Evolutionary conservation across 1,140 invertebrate genomes (phyloP).

Genomic region (Bradynema listronoti): DNA sequence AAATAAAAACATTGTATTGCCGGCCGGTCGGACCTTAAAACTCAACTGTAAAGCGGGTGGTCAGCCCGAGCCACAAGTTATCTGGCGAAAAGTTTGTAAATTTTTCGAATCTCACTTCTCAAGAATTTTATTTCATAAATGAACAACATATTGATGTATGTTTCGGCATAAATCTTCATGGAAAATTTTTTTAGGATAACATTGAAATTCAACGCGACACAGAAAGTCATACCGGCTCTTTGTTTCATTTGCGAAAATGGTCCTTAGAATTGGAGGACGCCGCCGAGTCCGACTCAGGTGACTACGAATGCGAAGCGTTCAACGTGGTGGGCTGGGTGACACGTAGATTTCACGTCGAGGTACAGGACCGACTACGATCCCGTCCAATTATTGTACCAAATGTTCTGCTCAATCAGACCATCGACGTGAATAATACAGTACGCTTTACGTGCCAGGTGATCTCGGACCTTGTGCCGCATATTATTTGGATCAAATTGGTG

Average conservation of each 20-base stretch:
- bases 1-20: constrained; percentile 37
- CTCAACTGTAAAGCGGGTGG: constrained; percentile 47
- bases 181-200: constrained; percentile 31
- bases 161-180: too few relatives aligned
- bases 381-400: constrained; percentile 50
- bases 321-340: constrained; percentile 41
- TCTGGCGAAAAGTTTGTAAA: constrained; percentile 35
- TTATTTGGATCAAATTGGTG: constrained; percentile 50
- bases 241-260: constrained; percentile 46
- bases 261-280: constrained; percentile 56
- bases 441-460: constrained; percentile 55
- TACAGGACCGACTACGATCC: constrained; percentile 48
- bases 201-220: constrained; percentile 31
- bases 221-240: constrained; percentile 38
- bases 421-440: constrained; percentile 53
- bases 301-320: constrained; percentile 47
- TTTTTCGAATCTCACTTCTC: background rate
- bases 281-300: constrained; percentile 39
- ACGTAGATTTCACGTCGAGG: constrained; percentile 43
- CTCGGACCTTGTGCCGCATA: constrained; percentile 45
- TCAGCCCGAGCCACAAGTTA: constrained; percentile 46
- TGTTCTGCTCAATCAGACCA: constrained; percentile 48
- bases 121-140: constrained; percentile 18
- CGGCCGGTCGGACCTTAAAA: constrained; percentile 47
- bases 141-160: too few relatives aligned